Percentiles rank a stretch among this genome's conserved stretches.
Evolutionary conservation across 2,888 invertebrate genomes (phyloP).

Genomic region (Aproaerema taeniolella): DNA sequence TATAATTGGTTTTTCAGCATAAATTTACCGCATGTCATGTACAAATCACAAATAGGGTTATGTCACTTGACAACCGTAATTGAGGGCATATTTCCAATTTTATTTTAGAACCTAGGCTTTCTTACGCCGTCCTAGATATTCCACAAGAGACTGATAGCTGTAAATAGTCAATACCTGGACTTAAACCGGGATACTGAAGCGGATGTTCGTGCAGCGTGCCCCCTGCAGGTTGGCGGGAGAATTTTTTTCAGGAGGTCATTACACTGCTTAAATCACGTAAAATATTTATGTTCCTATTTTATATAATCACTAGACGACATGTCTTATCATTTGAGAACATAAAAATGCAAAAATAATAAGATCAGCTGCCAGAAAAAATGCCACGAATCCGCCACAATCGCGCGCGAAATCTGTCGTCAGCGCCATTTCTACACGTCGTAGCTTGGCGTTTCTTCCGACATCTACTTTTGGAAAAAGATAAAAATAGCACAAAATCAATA

Average conservation of each 20-base stretch:
- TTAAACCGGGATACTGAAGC: slow-evolving; percentile 34
- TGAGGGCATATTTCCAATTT: slow-evolving; percentile 47
- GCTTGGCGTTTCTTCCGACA: slow-evolving; percentile 67
- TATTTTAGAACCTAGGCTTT: slow-evolving; percentile 30
- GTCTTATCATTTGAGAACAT: slow-evolving; percentile 31
- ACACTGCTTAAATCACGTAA: slow-evolving; percentile 26
- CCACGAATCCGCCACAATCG: slow-evolving; percentile 76
- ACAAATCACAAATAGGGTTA: slow-evolving; percentile 72
- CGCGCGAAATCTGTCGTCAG: slow-evolving; percentile 76
- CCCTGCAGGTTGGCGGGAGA: slow-evolving; percentile 74
- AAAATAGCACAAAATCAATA: slow-evolving; percentile 57
- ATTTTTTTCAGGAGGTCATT: slow-evolving; percentile 50
- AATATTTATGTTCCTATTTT: slow-evolving; percentile 30
- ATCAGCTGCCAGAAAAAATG: slow-evolving; percentile 71
- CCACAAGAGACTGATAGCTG: slow-evolving; percentile 22
- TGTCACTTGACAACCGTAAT: slow-evolving; percentile 70
- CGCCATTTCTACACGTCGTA: slow-evolving; percentile 78
- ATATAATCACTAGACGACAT: slow-evolving; percentile 41
- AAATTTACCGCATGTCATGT: slow-evolving; percentile 75
- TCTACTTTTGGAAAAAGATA: slow-evolving; percentile 72
- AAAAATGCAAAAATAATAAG: slow-evolving; percentile 40
- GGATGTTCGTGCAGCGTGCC: slow-evolving; percentile 61
- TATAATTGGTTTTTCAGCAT: slow-evolving; percentile 39
- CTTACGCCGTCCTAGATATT: slow-evolving; percentile 29
- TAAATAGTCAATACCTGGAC: slow-evolving; percentile 27